Conservation (phyloP, 2,797 vertebrate genomes). For the Chaetophractus vellerosus region DNA sequence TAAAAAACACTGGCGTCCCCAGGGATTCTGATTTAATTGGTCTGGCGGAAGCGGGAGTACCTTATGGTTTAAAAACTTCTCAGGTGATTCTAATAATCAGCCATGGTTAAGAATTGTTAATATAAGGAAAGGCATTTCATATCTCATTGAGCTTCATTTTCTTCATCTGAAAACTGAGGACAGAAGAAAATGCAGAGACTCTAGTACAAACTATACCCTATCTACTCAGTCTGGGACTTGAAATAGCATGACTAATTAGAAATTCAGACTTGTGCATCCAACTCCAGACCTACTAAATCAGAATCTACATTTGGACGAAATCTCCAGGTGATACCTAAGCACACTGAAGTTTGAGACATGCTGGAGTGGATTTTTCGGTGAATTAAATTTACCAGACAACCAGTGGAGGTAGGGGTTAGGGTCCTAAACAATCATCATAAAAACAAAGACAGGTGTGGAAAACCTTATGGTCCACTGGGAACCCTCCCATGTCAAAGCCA, state of each 20-base stretch:
- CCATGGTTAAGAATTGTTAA: not conserved
- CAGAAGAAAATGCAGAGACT: not conserved
- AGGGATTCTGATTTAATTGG: constrained; percentile 9
- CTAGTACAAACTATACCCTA: not conserved
- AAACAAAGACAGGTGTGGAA: not conserved
- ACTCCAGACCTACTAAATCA: not conserved
- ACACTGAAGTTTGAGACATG: not conserved
- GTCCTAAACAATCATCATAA: not conserved
- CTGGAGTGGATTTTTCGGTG: not conserved
- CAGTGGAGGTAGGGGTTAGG: not conserved
- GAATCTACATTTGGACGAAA: not conserved
- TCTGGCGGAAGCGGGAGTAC: rapidly evolving
- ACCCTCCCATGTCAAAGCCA: not conserved
- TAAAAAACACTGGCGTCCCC: not conserved
- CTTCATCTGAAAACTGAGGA: not conserved
- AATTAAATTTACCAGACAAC: constrained; percentile 2
- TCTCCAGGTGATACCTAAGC: not conserved
- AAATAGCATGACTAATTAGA: not conserved
- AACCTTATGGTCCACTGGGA: not conserved
- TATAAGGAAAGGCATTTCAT: not conserved
- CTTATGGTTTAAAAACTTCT: not conserved
- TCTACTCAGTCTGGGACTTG: rapidly evolving
- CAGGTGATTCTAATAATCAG: not conserved
- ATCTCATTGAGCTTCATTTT: constrained; percentile 4
- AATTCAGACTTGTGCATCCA: not conserved